Base-by-base conservation (phyloP, 2,888 invertebrate genomes). In the Exocentrus adspersus region DNA sequence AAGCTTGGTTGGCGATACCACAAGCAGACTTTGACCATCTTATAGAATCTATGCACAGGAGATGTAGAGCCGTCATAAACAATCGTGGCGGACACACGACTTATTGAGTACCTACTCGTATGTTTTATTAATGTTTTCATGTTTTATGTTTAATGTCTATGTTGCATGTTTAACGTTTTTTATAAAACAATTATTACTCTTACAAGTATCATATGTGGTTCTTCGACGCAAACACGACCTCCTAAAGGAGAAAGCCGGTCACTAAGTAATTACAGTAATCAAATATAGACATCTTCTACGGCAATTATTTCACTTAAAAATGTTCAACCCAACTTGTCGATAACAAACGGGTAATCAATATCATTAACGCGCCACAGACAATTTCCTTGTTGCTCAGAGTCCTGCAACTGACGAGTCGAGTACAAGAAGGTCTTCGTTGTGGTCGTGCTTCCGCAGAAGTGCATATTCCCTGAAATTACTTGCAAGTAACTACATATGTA, bases 271-370 rank as follows among this genome's bases (percentile, higher is more conserved):
- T 54, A 45, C 43, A 45, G 43, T 28, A 9, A 16, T 28, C 20
- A 32, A 32, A 37, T 37, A 19, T 3, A 17, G 21, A 19, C 17
- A 30, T 28, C 17, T 46, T 30, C 12, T 10, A 17, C n/a, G 16
- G 4, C 10, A 45, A 57, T 57, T 57, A 30, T 46, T 32, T 46
- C 46, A 30, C 19, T 30, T 46, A 46, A 43, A 54, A 57, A 57
- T 53, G 10, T 46, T 14, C 46, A 56, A 30, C 19, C 21, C 12
- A 56, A 56, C 28, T 56, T 19, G 45, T 57, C 57, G 46, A 46
- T 57, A 57, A 57, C 17, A 17, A 48, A 10, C 51, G 7, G 19
- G 32, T 51, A 51, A 51, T 14, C 30, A 51, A 17, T 37, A 51
- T 51, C 19, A 54, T 54, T 16, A 20, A 12, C 9, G n/a, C 0